These are phyloP conservation scores for Cephus runcator DNA, from an alignment of 2,888 invertebrate species.

Conservation along the genomic window DNA sequence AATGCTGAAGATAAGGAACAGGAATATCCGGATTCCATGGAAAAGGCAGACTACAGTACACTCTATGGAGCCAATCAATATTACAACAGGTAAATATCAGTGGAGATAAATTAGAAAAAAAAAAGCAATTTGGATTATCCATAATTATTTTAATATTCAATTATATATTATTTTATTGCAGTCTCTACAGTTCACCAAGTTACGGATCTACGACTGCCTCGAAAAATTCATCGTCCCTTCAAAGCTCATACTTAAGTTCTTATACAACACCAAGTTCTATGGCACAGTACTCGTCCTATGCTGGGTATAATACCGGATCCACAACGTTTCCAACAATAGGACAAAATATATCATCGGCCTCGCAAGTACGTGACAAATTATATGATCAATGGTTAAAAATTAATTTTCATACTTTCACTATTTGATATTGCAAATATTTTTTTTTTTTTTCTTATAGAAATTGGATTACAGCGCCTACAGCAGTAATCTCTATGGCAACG, in stretches of 20 bases:
- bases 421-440: not conserved
- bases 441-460: constrained; percentile 46
- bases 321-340: constrained; percentile 57
- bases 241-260: constrained; percentile 58
- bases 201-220: constrained; percentile 54
- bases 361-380: constrained; percentile 46
- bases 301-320: constrained; percentile 58
- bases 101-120: too few species aligned
- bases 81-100: constrained; percentile 53
- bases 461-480: constrained; percentile 60
- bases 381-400: not conserved
- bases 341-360: constrained; percentile 61
- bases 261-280: constrained; percentile 59
- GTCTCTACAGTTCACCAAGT: constrained; percentile 57
- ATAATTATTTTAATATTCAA: too few species aligned
- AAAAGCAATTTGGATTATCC: too few species aligned
- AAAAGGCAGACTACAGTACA: constrained; percentile 59
- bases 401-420: not conserved
- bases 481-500: constrained; percentile 58
- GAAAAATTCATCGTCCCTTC: constrained; percentile 56
- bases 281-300: constrained; percentile 59
- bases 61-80: constrained; percentile 58
- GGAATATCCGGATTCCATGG: constrained; percentile 61
- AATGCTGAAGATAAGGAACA: constrained; percentile 61
- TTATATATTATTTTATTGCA: constrained; percentile 24